Evolutionary conservation across 2,113 vertebrate species (phyloP).

Genomic region (Cyphomyrus plagiostoma): DNA sequence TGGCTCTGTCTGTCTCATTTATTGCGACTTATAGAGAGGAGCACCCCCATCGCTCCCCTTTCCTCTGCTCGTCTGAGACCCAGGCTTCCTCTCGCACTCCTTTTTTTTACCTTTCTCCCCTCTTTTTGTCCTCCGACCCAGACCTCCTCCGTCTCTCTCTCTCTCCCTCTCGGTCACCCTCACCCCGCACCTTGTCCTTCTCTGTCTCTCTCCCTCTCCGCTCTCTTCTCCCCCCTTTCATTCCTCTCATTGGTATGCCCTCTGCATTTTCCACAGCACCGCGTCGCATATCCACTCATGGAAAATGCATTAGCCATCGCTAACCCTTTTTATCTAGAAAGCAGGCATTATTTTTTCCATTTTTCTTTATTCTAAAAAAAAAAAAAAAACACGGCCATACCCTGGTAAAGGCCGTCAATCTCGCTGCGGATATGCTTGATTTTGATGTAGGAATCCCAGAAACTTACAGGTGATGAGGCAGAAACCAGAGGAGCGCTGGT

Average conservation of each 20-base stretch:
- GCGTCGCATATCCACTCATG: conserved; percentile 77
- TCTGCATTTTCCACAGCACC: conserved; percentile 59
- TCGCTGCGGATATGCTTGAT: conserved; percentile 63
- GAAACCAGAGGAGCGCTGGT: neutral
- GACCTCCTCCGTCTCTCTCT: conserved; percentile 2
- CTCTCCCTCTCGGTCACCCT: neutral
- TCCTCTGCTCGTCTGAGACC: neutral
- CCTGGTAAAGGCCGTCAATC: conserved; percentile 73
- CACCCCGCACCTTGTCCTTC: neutral
- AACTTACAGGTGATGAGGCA: neutral
- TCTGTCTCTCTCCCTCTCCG: conserved; percentile 1
- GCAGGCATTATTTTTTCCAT: conserved; percentile 60
- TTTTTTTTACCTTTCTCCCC: neutral
- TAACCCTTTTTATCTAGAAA: conserved; percentile 86
- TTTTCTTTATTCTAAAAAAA: conserved; percentile 44
- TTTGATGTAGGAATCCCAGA: conserved; percentile 3
- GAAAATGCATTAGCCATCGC: conserved; percentile 82
- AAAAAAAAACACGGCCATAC: conserved; percentile 73
- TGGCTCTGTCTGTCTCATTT: conserved; percentile 82
- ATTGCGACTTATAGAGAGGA: conserved; percentile 82
- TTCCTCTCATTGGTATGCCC: conserved; percentile 80
- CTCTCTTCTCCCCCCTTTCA: conserved; percentile 49
- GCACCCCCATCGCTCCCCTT: conserved; percentile 46
- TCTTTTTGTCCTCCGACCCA: no score
- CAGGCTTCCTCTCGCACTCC: neutral